These are phyloP conservation scores for Atlantisia rogersi DNA, from an alignment of 2,113 vertebrate species.

Conservation along the genomic window DNA sequence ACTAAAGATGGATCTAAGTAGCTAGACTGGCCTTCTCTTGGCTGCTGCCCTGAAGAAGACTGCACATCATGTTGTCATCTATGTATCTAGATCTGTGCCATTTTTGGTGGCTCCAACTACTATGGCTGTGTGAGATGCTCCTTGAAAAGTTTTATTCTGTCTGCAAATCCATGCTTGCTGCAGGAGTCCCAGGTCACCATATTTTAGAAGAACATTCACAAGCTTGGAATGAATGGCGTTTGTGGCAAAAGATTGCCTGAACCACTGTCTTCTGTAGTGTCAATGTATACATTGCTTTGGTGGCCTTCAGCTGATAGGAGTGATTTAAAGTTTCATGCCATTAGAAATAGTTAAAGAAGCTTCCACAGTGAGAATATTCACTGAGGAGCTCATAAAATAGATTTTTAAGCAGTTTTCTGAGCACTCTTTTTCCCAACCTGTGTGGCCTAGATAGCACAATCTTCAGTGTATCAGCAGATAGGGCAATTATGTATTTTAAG, in stretches of 20 bases:
- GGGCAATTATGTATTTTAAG: conserved; percentile 24
- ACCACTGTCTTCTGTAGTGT: not conserved
- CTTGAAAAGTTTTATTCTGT: not conserved
- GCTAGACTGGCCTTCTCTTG: not conserved
- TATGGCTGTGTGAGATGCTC: not conserved
- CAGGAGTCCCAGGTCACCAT: not conserved
- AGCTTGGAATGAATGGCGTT: not conserved
- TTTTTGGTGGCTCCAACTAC: not conserved
- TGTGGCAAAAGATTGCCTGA: not conserved
- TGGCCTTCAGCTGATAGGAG: not conserved
- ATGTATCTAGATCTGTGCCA: not conserved
- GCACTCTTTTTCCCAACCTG: not conserved
- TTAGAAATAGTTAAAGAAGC: not conserved
- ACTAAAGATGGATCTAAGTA: not conserved
- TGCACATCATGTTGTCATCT: not conserved
- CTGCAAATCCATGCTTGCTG: not conserved
- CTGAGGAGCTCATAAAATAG: not conserved
- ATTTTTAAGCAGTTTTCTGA: not conserved
- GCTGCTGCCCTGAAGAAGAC: not conserved
- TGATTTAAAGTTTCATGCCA: not conserved
- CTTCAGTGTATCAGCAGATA: conserved; percentile 3
- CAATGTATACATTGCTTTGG: not conserved
- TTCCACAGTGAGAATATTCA: not conserved
- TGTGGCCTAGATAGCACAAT: not conserved
- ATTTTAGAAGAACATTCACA: not conserved